These are phyloP conservation scores for Crossocerus cetratus DNA, from an alignment of 2,888 invertebrate genomes.

Conservation along the genomic window DNA sequence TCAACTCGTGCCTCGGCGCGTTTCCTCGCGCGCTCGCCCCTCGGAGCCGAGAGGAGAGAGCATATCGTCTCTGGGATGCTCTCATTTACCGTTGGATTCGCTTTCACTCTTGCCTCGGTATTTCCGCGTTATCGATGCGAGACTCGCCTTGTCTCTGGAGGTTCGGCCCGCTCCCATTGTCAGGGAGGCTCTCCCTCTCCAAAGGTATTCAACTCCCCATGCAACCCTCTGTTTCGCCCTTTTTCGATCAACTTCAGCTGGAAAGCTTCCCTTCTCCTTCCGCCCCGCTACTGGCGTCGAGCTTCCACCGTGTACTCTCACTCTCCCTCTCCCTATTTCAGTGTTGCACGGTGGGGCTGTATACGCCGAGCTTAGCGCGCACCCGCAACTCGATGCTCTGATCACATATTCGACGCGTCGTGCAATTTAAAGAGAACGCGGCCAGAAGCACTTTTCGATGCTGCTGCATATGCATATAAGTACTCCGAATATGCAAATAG, in stretches of 20 bases:
- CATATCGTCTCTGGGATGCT: no score
- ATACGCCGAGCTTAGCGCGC: conserved; percentile 5
- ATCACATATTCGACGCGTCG: conserved; percentile 25
- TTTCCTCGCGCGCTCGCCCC: no score
- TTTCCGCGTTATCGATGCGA: no score
- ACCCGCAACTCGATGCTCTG: conserved; percentile 20
- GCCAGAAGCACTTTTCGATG: conserved; percentile 38
- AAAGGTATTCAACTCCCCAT: neutral
- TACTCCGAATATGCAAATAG: conserved; percentile 49
- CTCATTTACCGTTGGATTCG: no score
- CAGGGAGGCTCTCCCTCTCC: neutral
- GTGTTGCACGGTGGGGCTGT: neutral
- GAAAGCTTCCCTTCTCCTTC: neutral
- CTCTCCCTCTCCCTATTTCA: conserved; percentile 13
- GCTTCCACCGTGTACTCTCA: neutral
- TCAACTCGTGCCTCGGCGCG: conserved; percentile 35
- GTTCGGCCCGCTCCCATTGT: neutral
- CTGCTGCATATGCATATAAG: conserved; percentile 50
- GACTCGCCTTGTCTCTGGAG: neutral
- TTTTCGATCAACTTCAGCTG: conserved; percentile 1
- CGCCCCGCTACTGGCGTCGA: neutral
- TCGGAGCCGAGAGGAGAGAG: no score
- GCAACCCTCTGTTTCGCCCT: conserved; percentile 1
- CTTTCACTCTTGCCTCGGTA: no score
- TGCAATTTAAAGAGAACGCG: conserved; percentile 36